Base-by-base conservation (phyloP, 2,888 invertebrate species). In the Chirona hameri region DNA sequence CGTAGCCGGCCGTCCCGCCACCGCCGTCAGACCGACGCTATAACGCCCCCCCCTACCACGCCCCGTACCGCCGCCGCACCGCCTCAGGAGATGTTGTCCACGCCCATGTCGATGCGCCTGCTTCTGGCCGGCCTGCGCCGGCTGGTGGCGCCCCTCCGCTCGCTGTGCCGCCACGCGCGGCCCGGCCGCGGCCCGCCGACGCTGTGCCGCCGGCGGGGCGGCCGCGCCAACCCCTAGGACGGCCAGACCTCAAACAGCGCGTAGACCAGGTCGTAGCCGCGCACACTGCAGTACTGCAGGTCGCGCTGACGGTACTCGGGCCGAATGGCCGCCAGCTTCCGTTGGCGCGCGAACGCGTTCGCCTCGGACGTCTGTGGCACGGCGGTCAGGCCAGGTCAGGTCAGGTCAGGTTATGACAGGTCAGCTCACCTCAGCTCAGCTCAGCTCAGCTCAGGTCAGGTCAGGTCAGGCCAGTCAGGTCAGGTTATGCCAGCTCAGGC, bases 201-300 rank as follows among this genome's bases (percentile, higher is more conserved):
- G 76, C 46, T 24, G 31, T 7, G 76, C 48, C 81, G 82, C 60
- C 65, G 60, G 60, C 31, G 27, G 24, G 46, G 7, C 81, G 21
- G 46, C 21, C 27, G 12, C 81, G 21, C 31, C 81, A 5, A 5
- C 31, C 31, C 52, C 60, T 81, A 69, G 69, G 69, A 55, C 18
- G 81, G 81, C 69, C 81, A 81, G 48, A 27, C 14, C n/a, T 69
- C 69, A 31, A 60, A 81, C 31, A 81, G 29, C 21, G 72, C 48
- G 82, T 82, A 72, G 29, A 82, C 82, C 48, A 69, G 82, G 69
- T 82, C 82, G 65, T 52, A 65, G 39, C 52, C 69, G 48, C 60
- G 69, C 82, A 82, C 46, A 21, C 46, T 57, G 82, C 76, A 76
- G 76, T 48, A 46, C 72, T 79, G 82, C 55, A 82, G 69, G 82